Conservation (phyloP, 2,888 invertebrate species). For the Polydrusus cervinus region DNA sequence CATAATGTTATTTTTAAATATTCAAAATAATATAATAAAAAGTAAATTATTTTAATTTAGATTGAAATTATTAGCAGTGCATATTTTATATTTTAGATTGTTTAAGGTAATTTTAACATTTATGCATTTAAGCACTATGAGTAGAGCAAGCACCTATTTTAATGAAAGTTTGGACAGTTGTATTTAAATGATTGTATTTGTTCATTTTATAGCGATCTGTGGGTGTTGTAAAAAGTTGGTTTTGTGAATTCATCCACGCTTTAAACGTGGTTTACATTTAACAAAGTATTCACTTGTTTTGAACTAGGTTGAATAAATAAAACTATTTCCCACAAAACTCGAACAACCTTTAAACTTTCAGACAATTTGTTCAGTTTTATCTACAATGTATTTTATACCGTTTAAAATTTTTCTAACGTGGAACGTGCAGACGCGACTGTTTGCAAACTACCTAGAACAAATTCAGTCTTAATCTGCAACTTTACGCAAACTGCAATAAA, state of each 20-base stretch:
- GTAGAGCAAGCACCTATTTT: too few species aligned
- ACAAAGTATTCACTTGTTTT: background rate
- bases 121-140: too few species aligned
- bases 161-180: too few species aligned
- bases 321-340: slow-evolving; percentile 18
- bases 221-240: background rate
- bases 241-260: background rate
- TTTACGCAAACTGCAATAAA: slow-evolving; percentile 50
- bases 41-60: too few species aligned
- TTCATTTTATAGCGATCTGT: background rate
- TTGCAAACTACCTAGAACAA: slow-evolving; percentile 50
- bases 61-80: too few species aligned
- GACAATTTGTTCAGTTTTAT: slow-evolving; percentile 25
- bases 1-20: too few species aligned
- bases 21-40: too few species aligned
- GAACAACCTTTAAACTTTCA: slow-evolving; percentile 17
- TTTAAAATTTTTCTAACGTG: slow-evolving; percentile 46
- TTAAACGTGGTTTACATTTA: slow-evolving; percentile 2
- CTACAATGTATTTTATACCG: slow-evolving; percentile 29
- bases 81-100: too few species aligned
- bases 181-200: background rate
- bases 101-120: too few species aligned
- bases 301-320: slow-evolving; percentile 11
- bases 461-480: slow-evolving; percentile 44
- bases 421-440: slow-evolving; percentile 32